These are phyloP conservation scores for Camelus bactrianus DNA, from an alignment of 2,113 vertebrate species.

Conservation along the genomic window DNA sequence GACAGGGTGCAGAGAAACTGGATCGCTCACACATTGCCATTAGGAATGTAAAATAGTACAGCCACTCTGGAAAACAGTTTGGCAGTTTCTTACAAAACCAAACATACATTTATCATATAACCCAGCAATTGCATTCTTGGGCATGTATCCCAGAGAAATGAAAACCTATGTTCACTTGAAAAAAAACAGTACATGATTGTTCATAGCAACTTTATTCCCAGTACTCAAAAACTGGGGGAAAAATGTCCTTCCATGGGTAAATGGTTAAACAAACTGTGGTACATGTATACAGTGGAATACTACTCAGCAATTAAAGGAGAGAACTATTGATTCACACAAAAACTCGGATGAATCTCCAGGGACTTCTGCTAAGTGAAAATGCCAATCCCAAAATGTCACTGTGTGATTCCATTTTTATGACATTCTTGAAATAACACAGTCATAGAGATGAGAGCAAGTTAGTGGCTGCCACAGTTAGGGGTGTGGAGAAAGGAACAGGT, in stretches of 20 bases:
- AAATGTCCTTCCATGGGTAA: neutral
- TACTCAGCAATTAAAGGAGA: neutral
- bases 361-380: neutral
- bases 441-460: neutral
- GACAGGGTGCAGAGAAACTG: neutral
- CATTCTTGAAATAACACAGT: neutral
- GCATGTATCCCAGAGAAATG: neutral
- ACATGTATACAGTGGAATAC: neutral
- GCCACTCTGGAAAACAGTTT: neutral
- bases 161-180: neutral
- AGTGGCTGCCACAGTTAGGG: neutral
- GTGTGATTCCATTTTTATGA: neutral
- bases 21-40: neutral
- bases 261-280: neutral
- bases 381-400: neutral
- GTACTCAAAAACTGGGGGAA: neutral
- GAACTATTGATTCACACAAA: neutral
- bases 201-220: neutral
- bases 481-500: neutral
- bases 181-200: neutral
- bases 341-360: neutral
- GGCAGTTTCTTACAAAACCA: slow-evolving; percentile 4
- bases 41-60: neutral
- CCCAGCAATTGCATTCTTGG: neutral
- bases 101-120: neutral